Evolutionary conservation across 64 coral and sea anemone genomes (phyloP), one percentile per base, ranked within the genome.

Genomic region (Actinia tenebrosa): DNA sequence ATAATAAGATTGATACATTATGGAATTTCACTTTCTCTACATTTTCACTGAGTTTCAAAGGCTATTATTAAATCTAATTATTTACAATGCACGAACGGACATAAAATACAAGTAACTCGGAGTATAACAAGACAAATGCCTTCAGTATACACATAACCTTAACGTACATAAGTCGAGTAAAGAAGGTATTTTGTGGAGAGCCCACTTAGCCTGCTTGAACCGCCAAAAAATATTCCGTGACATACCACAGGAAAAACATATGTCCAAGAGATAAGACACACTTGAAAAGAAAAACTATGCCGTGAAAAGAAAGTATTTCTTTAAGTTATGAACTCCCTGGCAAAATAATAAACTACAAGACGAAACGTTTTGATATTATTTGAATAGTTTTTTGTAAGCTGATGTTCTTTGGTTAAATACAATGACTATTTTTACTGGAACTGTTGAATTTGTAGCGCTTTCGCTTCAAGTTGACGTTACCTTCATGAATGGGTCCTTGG

Each of bases 211-310:
- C 22, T 55, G 6, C 61, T 75, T 75, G 26, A 75, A 75, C 69
- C 15, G 69, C 69, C 69, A 75, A 75, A 27, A 27, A 3, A 30
- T 10, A 27, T 75, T 10, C 26, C 69, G 19, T 75, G 69, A 75
- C 69, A 75, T 42, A 75, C 69, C 69, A 75, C 69, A 75, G 27
- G 10, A 66, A 75, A 75, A 75, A 75, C 69, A 75, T 75, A 75
- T 75, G 26, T 42, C 8, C 13, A 42, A 3, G 13, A 75, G 69
- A 75, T 75, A 75, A 75, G 25, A 75, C 43, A 75, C 5, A 75
- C 69, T 75, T 25, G 69, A 75, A 75, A 26, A 43, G 7, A 42
- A 26, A 42, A 75, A 42, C 15, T 0, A 14, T 75, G 9, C 25
- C 42, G n/a, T 42, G 23, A 75, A 75, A 14, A n/a, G 6, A 20